Evolutionary conservation across 1,140 invertebrate species (phyloP), one percentile per base, ranked within the genome.

Genomic region (Gonioctena quinquepunctata): DNA sequence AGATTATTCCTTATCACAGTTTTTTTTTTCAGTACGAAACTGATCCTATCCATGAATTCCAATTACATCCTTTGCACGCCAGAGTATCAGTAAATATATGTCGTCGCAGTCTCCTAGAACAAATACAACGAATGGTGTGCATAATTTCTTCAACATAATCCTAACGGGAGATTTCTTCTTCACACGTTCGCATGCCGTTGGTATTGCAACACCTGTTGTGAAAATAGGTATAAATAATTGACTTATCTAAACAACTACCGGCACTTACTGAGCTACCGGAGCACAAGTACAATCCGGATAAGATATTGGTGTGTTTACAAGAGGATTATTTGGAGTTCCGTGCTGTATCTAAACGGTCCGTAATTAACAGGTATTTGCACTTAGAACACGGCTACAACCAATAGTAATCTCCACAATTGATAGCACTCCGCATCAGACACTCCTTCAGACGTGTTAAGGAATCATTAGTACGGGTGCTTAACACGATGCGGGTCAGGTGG

Each of bases 271-370:
- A 69, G 60, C 70, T 72, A 33, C 69, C 64, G 70, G 63, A 61
- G 52, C 22, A 72, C 52, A 54, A 54, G 18, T 13, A 23, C 52
- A 54, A 69, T 73, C 70, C 70, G 69, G 72, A 76, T 72, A 75
- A 75, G 76, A 77, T 77, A 75, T 71, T 71, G 57, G 65, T 60
- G 50, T 77, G 73, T 77, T 77, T 73, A 77, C 76, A 75, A 68
- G 60, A 54, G 33, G 59, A 68, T 63, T 68, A 72, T 72, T 65
- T 62, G 59, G 42, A 66, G 63, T 72, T 33, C 50, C 59, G 63
- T 66, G 49, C 61, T 22, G 61, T 64, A 62, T 69, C 59, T 60
- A 69, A 69, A 69, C 60, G 21, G 21, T 48, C 59, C 13, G 67
- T 63, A 69, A 66, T 66, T 66, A 66, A 66, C 63, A 66, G 63